Base-by-base conservation (phyloP, 2,888 invertebrate species). In the Rhorus exstirpatorius region DNA sequence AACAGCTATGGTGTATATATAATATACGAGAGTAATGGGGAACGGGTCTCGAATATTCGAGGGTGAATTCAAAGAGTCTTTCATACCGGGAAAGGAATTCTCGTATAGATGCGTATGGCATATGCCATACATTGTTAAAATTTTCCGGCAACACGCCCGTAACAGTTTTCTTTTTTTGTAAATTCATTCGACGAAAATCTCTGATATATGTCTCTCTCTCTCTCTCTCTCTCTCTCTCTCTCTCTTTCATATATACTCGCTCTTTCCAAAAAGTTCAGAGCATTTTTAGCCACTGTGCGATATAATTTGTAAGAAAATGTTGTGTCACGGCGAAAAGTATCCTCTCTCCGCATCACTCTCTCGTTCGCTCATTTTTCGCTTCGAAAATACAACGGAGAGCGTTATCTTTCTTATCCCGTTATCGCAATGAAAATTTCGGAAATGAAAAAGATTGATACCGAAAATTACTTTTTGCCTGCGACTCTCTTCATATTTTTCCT, bases 401-500 rank as follows among this genome's bases (percentile, higher is more conserved):
- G 17, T 7, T 35, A 35, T 58, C 35, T 58, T 35, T 70, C 44
- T 60, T 17, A 31, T 21, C 53, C 24, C 21, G 17, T 7, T 26
- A 49, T 35, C 49, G 51, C 72, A 76, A 65, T 68, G 74, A 75
- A 79, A 81, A 83, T 74, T 79, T 84, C 83, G 81, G 81, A 84
- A 84, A 84, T 84, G 68, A 65, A 74, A 78, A 68, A 82, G 77
- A 82, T 80, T 78, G 78, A 79, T 79, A 83, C 81, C 76, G 77
- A 83, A 83, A 81, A 83, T 83, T 76, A 82, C 79, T 71, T 21
- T 78, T 71, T 55, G 44, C 60, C 51, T 21, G 61, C 53, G 38
- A 41, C 38, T 38, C 24, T 38, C 4, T 49, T 51, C 38, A 19
- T 65, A 31, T 44, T 26, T 26, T 19, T 26, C 31, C 41, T 44